Evolutionary conservation across 2,888 invertebrate genomes (phyloP), one percentile per base, ranked within the genome.

Genomic region (Coenonympha arcania): DNA sequence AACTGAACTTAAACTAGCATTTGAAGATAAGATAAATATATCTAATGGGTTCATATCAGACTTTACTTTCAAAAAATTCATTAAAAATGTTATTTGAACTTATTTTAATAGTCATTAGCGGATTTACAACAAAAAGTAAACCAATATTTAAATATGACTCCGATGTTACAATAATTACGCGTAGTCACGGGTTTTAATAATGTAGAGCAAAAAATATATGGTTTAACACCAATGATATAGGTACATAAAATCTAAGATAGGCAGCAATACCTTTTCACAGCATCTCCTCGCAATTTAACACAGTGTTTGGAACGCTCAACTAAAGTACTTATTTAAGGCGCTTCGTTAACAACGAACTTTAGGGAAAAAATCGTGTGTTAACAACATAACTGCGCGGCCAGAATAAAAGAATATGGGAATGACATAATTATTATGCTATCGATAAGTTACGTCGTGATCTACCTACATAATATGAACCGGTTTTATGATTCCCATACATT

Each of bases 161-260:
- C 22, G 15, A 39, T 39, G 39, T 39, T 39, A 30, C 28, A 19
- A 34, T 22, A 6, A 30, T 41, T 30, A 16, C 43, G 43, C 43
- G 15, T 3, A 43, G 43, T 43, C 43, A 43, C 31, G 31, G 19
- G 13, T 33, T 43, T 43, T 43, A 43, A 43, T 33, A 43, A 43
- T 22, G 31, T 30, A 19, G 19, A 31, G 15, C 15, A 43, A 43
- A 43, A 43, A 31, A 19, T 31, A 43, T 43, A 19, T 39, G 22
- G 13, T 8, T 39, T 8, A 8, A 2, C 2, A n/a, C 3, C 39
- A 15, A 4, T 39, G 39, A 39, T 24, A 39, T 15, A n/a, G n/a
- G n/a, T n/a, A 39, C 15, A 11, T 15, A 36, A 19, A 3, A n/a
- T n/a, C 31, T 8, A 30, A 30, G 30, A 30, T 13, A 30, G n/a